These are phyloP conservation scores for Calliopum simillimum DNA, from an alignment of 2,888 invertebrate genomes.

Conservation along the genomic window DNA sequence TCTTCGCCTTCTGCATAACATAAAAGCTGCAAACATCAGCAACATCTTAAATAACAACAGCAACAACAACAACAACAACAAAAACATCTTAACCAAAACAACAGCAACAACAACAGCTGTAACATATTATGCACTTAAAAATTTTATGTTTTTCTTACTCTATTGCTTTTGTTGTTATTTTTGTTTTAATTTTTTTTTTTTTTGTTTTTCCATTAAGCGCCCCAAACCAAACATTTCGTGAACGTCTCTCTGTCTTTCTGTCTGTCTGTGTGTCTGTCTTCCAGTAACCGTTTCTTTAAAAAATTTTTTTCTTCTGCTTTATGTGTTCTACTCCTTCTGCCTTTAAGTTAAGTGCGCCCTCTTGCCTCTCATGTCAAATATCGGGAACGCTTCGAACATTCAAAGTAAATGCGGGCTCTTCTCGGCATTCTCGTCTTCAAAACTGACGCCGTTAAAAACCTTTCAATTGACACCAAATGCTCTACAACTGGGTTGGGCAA, in stretches of 20 bases:
- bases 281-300: too few species aligned
- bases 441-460: slow-evolving; percentile 28
- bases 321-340: too few species aligned
- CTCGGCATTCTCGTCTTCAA: too few species aligned
- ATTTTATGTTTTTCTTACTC: slow-evolving; percentile 5
- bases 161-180: slow-evolving; percentile 13
- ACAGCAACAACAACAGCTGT: neutral
- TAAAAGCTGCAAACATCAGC: slow-evolving; percentile 18
- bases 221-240: too few species aligned
- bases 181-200: neutral
- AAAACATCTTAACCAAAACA: neutral
- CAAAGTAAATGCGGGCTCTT: too few species aligned
- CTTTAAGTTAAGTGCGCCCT: neutral
- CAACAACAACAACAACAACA: slow-evolving; percentile 12
- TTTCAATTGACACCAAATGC: slow-evolving; percentile 35
- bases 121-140: slow-evolving; percentile 2
- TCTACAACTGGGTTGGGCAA: slow-evolving; percentile 18
- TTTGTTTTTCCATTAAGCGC: neutral
- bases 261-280: neutral
- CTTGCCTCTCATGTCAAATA: too few species aligned
- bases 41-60: slow-evolving; percentile 14
- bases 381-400: too few species aligned
- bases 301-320: too few species aligned
- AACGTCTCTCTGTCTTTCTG: too few species aligned
- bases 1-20: slow-evolving; percentile 28